These are phyloP conservation scores for Cataglyphis livida DNA, from an alignment of 2,888 invertebrate genomes.

Conservation along the genomic window DNA sequence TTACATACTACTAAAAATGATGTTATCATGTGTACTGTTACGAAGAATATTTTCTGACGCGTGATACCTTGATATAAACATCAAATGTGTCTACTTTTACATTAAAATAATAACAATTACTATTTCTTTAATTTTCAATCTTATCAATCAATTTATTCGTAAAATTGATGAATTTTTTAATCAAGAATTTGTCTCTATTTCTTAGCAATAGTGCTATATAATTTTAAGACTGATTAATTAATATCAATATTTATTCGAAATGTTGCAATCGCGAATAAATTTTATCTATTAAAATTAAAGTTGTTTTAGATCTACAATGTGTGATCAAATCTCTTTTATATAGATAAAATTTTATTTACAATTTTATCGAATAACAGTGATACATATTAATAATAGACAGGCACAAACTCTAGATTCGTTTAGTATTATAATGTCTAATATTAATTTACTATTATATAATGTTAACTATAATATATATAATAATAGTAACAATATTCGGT, in stretches of 20 bases:
- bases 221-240: conserved; percentile 10
- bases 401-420: neutral
- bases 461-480: too few relatives aligned
- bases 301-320: neutral
- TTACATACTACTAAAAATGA: neutral
- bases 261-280: neutral
- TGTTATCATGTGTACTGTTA: neutral
- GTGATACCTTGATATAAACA: neutral
- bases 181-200: neutral
- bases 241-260: neutral
- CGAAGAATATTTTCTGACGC: neutral
- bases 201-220: neutral
- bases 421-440: conserved; percentile 14
- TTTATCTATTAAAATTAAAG: neutral
- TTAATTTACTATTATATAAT: neutral
- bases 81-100: neutral
- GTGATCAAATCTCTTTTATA: neutral
- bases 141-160: neutral
- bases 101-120: neutral
- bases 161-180: neutral
- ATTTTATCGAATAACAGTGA: conserved; percentile 13
- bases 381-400: neutral
- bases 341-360: conserved; percentile 21
- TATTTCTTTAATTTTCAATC: conserved; percentile 7
- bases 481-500: neutral